A percentile compares a stretch with the other conserved stretches of the same genome.
phyloP scores from a whole-genome alignment of 2,888 invertebrate genomes.

The Stenurella melanura region DNA sequence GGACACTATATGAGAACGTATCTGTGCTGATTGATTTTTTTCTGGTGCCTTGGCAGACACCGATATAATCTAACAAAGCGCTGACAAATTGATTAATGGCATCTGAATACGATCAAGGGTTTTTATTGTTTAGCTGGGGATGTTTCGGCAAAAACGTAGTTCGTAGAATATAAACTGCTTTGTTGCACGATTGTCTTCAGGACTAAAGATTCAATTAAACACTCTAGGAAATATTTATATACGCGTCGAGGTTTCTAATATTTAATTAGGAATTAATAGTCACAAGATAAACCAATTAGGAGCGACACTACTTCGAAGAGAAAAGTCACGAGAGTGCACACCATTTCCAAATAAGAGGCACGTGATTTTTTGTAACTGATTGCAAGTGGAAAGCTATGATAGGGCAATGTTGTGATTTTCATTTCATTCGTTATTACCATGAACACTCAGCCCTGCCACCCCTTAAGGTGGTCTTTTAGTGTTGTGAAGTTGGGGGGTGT shows the following conservation, averaged over 20 bases:
- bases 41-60: constrained; percentile 13
- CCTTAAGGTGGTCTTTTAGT: constrained; percentile 1
- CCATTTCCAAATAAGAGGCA: constrained; percentile 1
- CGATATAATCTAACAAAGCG: constrained; percentile 8
- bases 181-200: background rate
- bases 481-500: constrained; percentile 18
- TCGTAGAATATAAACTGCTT: background rate
- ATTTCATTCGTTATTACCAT: constrained; percentile 31
- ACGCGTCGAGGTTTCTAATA: background rate
- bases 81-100: constrained; percentile 27
- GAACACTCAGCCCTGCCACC: constrained; percentile 36
- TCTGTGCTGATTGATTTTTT: constrained; percentile 14
- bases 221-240: background rate
- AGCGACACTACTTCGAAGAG: background rate
- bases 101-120: constrained; percentile 25
- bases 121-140: background rate
- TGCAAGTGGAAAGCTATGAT: constrained; percentile 33
- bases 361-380: constrained; percentile 29
- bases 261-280: background rate
- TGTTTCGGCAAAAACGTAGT: background rate
- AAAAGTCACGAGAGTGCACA: constrained; percentile 15
- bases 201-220: background rate
- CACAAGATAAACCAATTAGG: background rate
- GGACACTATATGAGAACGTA: background rate
- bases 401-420: constrained; percentile 41